Evolutionary conservation across 2,797 vertebrate species (phyloP), one percentile per base, ranked within the genome.

Genomic region (Pelobates cultripes): DNA sequence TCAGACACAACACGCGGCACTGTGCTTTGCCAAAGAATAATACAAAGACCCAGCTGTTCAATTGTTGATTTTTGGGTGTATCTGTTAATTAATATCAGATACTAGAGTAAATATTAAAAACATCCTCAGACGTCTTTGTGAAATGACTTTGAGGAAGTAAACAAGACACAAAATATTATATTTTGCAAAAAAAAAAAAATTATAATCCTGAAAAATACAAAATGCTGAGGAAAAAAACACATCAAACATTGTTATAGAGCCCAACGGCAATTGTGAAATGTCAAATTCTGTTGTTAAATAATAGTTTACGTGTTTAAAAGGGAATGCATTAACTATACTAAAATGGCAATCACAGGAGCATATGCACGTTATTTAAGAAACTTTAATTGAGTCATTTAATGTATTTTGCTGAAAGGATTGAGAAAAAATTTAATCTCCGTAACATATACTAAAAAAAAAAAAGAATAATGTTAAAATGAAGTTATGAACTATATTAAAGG

Each of bases 331-430:
- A 43, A 43, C 40, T 14, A 70, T 43, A 44, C 43, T 44, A 44
- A 70, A 15, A 44, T 43, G 12, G 67, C 67, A 69, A 13, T 69
- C 40, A 6, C 14, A 28, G 43, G 69, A 47, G n/a, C 69, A 51
- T 17, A 71, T 51, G n/a, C 17, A 28, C 28, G 69, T 71, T 44
- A 71, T 47, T 15, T 70, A 40, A 44, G 43, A 44, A 42, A 70
- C n/a, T 17, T 70, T 43, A 42, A 70, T 43, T 70, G 68, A 43
- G 43, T 44, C 68, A 55, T 73, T 67, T 80, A 66, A 79, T 43
- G 51, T 67, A 55, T 14, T 40, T 8, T 55, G 41, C 51, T 40
- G 44, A 5, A 69, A 47, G 42, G 14, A 69, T 75, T 80, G 43
- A 2, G 70, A 77, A 10, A 53, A 67, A 53, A 77, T 67, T 44